A percentile compares a stretch with the other conserved stretches of the same genome.
Conservation (phyloP, 2,888 invertebrate genomes). For the Caradrina clavipalpis region DNA sequence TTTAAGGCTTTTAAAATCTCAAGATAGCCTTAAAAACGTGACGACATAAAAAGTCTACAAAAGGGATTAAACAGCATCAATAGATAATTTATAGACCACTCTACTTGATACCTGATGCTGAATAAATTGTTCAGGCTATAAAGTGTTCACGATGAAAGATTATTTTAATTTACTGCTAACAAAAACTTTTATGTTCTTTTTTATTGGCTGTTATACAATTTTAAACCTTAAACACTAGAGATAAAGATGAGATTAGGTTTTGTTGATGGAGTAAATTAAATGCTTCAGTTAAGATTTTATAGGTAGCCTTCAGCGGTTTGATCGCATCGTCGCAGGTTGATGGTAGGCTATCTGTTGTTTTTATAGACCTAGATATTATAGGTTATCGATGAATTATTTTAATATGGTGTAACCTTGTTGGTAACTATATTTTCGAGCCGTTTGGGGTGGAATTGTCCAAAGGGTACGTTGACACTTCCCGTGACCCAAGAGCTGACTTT, state of each 20-base stretch:
- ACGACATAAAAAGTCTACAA: slow-evolving; percentile 38
- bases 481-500: too few relatives aligned
- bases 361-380: slow-evolving; percentile 1
- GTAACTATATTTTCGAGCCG: too few relatives aligned
- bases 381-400: not conserved
- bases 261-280: slow-evolving; percentile 30
- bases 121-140: slow-evolving; percentile 59
- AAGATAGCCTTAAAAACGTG: slow-evolving; percentile 5
- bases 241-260: slow-evolving; percentile 6
- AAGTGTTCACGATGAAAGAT: slow-evolving; percentile 60
- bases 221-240: slow-evolving; percentile 5
- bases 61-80: slow-evolving; percentile 56
- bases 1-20: not conserved
- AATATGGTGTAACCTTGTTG: too few relatives aligned
- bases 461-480: too few relatives aligned
- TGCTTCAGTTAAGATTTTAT: slow-evolving; percentile 47
- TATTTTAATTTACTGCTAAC: slow-evolving; percentile 64
- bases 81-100: slow-evolving; percentile 64
- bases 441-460: too few relatives aligned
- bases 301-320: slow-evolving; percentile 19
- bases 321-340: slow-evolving; percentile 22
- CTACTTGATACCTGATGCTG: slow-evolving; percentile 55
- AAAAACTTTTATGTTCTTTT: slow-evolving; percentile 49
- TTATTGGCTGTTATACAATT: slow-evolving; percentile 9
- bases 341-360: slow-evolving; percentile 13